Conservation (phyloP, 2,888 invertebrate genomes). For the Lithophane ornitopus region DNA sequence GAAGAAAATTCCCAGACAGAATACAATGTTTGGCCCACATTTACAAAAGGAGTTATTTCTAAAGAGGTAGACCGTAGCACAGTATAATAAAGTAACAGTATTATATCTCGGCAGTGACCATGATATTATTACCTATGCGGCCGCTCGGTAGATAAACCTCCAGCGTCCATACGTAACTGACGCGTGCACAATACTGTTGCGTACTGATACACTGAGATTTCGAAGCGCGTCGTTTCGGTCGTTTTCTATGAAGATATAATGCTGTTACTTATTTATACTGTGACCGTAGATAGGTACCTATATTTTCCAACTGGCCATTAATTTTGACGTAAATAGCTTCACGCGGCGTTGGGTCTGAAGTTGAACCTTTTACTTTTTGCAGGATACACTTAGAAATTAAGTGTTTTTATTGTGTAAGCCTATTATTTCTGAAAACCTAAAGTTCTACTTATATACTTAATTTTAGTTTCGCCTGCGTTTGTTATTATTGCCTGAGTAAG, state of each 20-base stretch:
- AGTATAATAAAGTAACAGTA: no score
- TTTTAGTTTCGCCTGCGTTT: neutral
- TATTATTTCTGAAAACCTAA: neutral
- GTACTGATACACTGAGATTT: no score
- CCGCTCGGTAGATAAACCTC: no score
- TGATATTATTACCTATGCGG: no score
- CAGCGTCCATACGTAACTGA: no score
- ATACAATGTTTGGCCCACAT: conserved; percentile 30
- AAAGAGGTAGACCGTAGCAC: conserved; percentile 23
- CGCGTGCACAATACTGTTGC: no score
- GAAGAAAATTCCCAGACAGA: conserved; percentile 16
- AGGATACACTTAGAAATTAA: conserved; percentile 16
- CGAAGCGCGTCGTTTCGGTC: no score
- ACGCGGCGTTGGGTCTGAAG: conserved; percentile 18
- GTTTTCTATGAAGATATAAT: no score
- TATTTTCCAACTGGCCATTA: conserved; percentile 36
- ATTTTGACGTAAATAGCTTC: conserved; percentile 39
- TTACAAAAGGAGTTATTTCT: conserved; percentile 36
- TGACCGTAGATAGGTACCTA: neutral
- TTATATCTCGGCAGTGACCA: no score
- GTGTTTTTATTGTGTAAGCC: neutral
- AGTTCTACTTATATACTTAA: no score
- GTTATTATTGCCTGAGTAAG: neutral
- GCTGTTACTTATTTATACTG: no score
- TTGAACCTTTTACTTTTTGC: conserved; percentile 22